These are phyloP conservation scores for Asobara japonica DNA, from an alignment of 1,140 invertebrate species.

Conservation along the genomic window DNA sequence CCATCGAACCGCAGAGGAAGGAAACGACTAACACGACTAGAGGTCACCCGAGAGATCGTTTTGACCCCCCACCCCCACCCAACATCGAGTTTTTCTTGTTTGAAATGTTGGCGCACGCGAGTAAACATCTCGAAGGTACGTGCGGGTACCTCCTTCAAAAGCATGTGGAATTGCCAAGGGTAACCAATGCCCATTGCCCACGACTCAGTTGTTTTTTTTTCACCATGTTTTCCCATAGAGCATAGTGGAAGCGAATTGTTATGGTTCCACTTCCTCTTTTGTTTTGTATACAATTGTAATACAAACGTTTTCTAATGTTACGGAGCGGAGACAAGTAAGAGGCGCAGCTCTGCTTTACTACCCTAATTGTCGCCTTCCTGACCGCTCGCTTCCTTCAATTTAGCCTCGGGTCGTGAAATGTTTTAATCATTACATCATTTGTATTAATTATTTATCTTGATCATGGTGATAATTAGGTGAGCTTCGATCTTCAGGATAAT, in stretches of 20 bases:
- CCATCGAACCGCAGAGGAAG: background rate
- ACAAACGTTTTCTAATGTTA: slow-evolving; percentile 6
- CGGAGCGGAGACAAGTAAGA: background rate
- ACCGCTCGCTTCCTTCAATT: background rate
- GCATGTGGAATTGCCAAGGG: background rate
- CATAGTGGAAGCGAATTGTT: background rate
- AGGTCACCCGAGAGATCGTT: background rate
- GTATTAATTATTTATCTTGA: background rate
- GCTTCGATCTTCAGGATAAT: too few species aligned
- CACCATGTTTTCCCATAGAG: background rate
- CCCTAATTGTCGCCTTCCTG: slow-evolving; percentile 16
- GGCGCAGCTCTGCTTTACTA: slow-evolving; percentile 1
- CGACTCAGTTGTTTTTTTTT: background rate
- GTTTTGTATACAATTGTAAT: background rate
- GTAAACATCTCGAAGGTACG: slow-evolving; percentile 44
- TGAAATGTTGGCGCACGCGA: slow-evolving; percentile 51
- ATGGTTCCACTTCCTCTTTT: background rate
- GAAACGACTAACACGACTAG: slow-evolving; percentile 1
- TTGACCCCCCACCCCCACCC: background rate
- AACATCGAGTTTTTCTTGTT: slow-evolving; percentile 52
- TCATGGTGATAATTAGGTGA: too few species aligned
- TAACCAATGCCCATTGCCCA: background rate
- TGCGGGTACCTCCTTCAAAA: background rate
- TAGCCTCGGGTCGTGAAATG: background rate
- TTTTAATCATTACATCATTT: background rate